Base-by-base conservation (phyloP, 2,888 invertebrate genomes). In the Ennomos fuscantarius region DNA sequence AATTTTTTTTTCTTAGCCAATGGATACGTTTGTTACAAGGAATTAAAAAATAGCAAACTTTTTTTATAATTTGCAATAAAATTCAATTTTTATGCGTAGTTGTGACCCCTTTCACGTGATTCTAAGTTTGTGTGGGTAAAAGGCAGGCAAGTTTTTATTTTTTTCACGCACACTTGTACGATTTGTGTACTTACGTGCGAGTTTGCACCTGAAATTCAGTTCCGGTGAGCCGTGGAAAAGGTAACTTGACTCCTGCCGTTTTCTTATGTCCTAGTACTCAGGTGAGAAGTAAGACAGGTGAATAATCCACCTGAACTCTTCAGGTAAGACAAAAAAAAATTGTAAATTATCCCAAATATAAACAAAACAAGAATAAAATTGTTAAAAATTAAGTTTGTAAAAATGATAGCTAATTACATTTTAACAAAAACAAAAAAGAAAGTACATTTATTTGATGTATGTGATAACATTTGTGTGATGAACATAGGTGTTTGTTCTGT, bases 201-300 rank as follows among this genome's bases (percentile, higher is more conserved):
- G 77, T 48, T 74, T 69, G 45, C 65, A 83, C 81, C 81, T 86
- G 84, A 80, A 81, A 46, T 63, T 62, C 51, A 76, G 68, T 75
- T 68, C 68, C 79, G 74, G 78, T 79, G 73, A 68, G 68, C 69
- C 75, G 78, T 78, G 73, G 67, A 66, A 80, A 83, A 83, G 79
- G 81, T 79, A 65, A 57, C 60, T 45, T 62, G 49, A 46, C 79
- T 86, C 81, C 78, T 83, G 35, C 13, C 9, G 36, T 44, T 57
- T 81, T 62, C 79, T 92, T 65, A 66, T 72, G 13, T 67, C 89
- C 89, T 88, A 70, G 89, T 92, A 82, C 58, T 72, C 84, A 89
- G 89, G 88, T 90, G 82, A 82, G 79, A 76, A 62, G 78, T 82
- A 86, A 87, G 87, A 86, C 85, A 89, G 87, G 90, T 91, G 81